Conservation (phyloP, 2,797 vertebrate genomes). For the Bradypodion ventrale region DNA sequence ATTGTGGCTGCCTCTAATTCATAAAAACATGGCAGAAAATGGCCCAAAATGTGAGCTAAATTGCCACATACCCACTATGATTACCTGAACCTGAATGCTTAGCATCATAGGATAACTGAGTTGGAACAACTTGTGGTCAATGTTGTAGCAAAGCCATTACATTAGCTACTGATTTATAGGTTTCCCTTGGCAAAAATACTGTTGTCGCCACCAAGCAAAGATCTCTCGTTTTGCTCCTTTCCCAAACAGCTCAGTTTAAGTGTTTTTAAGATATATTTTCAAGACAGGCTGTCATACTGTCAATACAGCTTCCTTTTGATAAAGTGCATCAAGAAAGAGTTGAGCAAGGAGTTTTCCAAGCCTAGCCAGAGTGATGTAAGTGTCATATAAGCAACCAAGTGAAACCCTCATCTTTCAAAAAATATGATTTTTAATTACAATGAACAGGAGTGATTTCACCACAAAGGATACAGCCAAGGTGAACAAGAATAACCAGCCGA, state of each 20-base stretch:
- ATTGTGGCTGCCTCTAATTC: conserved; percentile 1
- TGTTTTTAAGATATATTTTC: not conserved
- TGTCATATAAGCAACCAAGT: no score
- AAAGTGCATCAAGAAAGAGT: not conserved
- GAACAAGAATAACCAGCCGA: not conserved
- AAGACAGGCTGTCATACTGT: not conserved
- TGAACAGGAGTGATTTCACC: not conserved
- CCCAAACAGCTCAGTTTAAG: not conserved
- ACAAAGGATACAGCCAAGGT: not conserved
- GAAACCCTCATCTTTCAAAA: not conserved
- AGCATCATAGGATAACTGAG: no score
- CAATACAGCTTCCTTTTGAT: not conserved
- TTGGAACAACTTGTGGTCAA: not conserved
- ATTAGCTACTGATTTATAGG: not conserved
- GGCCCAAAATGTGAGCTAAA: not conserved
- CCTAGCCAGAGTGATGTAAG: not conserved
- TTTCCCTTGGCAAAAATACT: not conserved
- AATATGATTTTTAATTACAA: not conserved
- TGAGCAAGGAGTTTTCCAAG: not conserved
- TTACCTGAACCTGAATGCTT: not conserved
- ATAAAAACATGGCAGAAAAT: conserved; percentile 7
- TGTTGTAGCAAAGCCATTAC: conserved; percentile 8
- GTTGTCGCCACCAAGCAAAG: not conserved
- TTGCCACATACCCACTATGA: not conserved
- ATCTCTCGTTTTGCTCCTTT: not conserved